These are phyloP conservation scores for Pterocles burchelli DNA, from an alignment of 2,113 vertebrate genomes.

Conservation along the genomic window DNA sequence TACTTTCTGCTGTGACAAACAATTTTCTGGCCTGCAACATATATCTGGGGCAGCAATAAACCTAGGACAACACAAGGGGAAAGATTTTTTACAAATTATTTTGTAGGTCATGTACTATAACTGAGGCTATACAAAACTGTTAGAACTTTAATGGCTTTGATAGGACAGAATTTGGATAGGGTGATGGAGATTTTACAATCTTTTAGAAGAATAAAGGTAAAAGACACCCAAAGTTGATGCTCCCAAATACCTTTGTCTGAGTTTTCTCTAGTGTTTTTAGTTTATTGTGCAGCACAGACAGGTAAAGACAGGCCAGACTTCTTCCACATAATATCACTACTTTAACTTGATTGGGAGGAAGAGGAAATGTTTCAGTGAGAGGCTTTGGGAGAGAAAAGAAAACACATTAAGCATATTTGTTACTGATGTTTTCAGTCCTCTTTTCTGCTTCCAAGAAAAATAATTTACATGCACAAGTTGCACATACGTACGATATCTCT, in stretches of 20 bases:
- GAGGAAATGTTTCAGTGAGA: neutral
- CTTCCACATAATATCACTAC: neutral
- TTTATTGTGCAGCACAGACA: neutral
- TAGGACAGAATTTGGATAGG: neutral
- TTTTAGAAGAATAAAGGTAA: neutral
- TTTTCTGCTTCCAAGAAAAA: neutral
- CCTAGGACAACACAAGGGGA: neutral
- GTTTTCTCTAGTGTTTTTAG: neutral
- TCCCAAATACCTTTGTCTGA: neutral
- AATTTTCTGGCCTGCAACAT: slow-evolving; percentile 1
- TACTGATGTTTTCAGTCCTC: neutral
- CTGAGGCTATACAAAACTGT: neutral
- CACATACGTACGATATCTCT: neutral
- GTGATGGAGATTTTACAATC: neutral
- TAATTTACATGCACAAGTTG: accelerated
- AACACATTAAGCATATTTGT: neutral
- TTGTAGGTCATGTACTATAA: neutral
- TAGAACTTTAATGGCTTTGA: neutral
- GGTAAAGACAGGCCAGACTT: neutral
- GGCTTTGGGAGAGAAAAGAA: neutral
- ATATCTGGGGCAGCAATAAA: neutral
- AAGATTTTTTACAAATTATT: neutral
- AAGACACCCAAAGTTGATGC: neutral
- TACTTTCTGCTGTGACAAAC: neutral
- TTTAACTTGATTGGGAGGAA: neutral